These are phyloP conservation scores for Edolisoma coerulescens DNA, from an alignment of 2,113 vertebrate genomes.

Conservation along the genomic window DNA sequence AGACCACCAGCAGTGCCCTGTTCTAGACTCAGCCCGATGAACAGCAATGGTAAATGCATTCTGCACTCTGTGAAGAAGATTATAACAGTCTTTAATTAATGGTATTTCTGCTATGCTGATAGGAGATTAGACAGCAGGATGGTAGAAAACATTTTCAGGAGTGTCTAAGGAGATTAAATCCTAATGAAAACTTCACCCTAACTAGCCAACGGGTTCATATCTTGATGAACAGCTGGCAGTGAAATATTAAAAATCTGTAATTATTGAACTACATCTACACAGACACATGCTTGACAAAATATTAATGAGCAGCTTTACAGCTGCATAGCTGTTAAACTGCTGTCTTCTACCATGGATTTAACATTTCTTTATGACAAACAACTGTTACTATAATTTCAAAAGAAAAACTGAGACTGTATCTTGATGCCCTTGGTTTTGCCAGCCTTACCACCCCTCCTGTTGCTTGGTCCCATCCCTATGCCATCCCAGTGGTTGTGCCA, in stretches of 20 bases:
- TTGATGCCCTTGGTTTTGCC: neutral
- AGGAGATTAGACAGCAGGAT: conserved; percentile 26
- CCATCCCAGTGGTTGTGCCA: neutral
- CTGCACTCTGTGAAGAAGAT: neutral
- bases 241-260: neutral
- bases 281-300: neutral
- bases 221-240: neutral
- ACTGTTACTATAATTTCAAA: neutral
- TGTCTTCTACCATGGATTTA: neutral
- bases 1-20: neutral
- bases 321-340: neutral
- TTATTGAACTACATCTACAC: neutral
- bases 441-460: neutral
- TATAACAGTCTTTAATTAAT: neutral
- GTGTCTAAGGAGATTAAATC: conserved; percentile 3
- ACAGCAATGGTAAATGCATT: neutral
- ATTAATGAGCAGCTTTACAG: neutral
- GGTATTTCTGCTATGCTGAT: neutral
- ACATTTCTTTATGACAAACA: neutral
- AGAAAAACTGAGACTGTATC: neutral
- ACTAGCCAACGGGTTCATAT: neutral
- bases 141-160: neutral
- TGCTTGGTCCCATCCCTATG: neutral
- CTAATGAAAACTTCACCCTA: conserved; percentile 11
- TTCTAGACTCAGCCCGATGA: neutral